Base-by-base conservation (phyloP, 1,140 invertebrate species). In the Manduca sexta region DNA sequence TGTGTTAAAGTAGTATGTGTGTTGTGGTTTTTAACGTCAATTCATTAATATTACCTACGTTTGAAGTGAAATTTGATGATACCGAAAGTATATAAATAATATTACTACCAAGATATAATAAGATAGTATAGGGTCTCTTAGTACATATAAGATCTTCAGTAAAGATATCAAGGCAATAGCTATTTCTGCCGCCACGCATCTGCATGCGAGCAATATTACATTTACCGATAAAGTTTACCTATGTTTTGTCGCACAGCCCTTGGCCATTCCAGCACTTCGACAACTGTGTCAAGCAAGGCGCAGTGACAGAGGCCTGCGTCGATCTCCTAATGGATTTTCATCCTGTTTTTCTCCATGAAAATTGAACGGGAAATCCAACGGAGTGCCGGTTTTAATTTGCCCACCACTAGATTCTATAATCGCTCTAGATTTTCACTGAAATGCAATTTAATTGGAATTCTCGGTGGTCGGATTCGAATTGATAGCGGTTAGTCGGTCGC, bases 361-460 rank as follows among this genome's bases (percentile, higher is more conserved):
- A 80, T 75, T 72, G 71, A 73, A 76, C 68, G 63, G 65, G 57
- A 72, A 76, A 78, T 78, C 77, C 77, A 67, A 60, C 64, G 52
- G 68, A 69, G 67, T 55, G 58, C 65, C 65, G 69, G 52, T 76
- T 81, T 84, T 81, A 84, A 84, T 84, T 84, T 76, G 60, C 71
- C 67, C 55, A 68, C 62, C 62, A 67, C 69, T 52, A 59, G 59
- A 72, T 70, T 74, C 66, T 73, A 74, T 76, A 78, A 77, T 75
- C 66, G 63, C 49, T 56, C 64, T 69, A 74, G 75, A 77, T 83
- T 78, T 48, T 77, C 74, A 73, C 70, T 75, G 64, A 75, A 58
- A 79, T 76, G 72, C 74, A 74, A 79, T 79, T 78, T 73, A 81
- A 79, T 74, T 74, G 69, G 63, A 76, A 74, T 81, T 74, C 72